These are phyloP conservation scores for Gambusia holbrooki DNA, from an alignment of 2,113 vertebrate genomes.

Conservation along the genomic window DNA sequence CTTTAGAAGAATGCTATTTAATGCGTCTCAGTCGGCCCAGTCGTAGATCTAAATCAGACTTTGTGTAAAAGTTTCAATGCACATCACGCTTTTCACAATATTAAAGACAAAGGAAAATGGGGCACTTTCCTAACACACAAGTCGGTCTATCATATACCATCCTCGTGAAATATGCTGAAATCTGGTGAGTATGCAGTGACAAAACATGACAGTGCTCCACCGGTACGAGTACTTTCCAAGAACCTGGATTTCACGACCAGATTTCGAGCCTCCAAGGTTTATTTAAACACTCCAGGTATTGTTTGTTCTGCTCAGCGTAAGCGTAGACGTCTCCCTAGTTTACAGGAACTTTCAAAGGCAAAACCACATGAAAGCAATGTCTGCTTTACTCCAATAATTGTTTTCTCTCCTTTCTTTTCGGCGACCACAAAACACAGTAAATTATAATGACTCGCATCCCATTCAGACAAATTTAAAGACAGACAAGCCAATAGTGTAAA, in stretches of 20 bases:
- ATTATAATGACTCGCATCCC: slow-evolving; percentile 59
- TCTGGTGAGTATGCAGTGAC: neutral
- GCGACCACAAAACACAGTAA: slow-evolving; percentile 41
- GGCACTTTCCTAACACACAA: neutral
- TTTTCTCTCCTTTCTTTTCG: slow-evolving; percentile 49
- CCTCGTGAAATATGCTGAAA: neutral
- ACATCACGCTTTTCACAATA: neutral
- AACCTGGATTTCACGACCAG: slow-evolving; percentile 11
- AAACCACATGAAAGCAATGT: slow-evolving; percentile 62
- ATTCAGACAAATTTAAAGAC: slow-evolving; percentile 64
- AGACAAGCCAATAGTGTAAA: slow-evolving; percentile 47
- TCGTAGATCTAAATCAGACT: too few species aligned
- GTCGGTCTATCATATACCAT: neutral
- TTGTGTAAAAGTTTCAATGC: too few species aligned
- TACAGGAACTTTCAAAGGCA: slow-evolving; percentile 45
- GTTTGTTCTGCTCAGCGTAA: slow-evolving; percentile 14
- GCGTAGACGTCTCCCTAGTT: slow-evolving; percentile 19
- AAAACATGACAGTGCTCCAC: neutral
- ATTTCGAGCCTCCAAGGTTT: neutral
- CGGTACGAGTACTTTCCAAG: neutral
- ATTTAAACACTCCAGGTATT: neutral
- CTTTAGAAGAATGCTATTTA: too few species aligned
- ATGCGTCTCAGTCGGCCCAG: too few species aligned
- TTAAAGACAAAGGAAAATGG: neutral
- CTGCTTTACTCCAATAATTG: slow-evolving; percentile 43